phyloP scores from a whole-genome alignment of 2,797 vertebrate species.

The Semotilus atromaculatus region DNA sequence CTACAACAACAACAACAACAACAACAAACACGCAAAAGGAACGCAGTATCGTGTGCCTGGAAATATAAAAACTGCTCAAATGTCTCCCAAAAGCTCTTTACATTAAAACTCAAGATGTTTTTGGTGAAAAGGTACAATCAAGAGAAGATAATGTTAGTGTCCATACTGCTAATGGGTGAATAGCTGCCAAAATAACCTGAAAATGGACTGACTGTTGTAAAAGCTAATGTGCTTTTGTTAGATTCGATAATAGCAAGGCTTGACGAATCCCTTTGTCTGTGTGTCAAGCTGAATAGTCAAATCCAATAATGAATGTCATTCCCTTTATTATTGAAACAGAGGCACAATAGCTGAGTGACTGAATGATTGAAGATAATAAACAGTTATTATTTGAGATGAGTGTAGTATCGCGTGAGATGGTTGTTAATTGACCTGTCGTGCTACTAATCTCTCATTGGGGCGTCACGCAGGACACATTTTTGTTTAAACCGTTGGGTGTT shows the following conservation, averaged over 20 bases:
- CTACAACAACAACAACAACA: not conserved
- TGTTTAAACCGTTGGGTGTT: not conserved
- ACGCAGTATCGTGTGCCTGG: not conserved
- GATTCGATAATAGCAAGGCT: conserved; percentile 48
- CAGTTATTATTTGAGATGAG: conserved; percentile 50
- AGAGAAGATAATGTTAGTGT: not conserved
- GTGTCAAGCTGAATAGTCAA: conserved; percentile 53
- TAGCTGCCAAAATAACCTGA: conserved; percentile 37
- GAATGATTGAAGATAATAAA: conserved; percentile 50
- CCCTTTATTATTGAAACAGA: conserved; percentile 49
- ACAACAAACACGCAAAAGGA: not conserved
- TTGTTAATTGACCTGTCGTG: conserved; percentile 45
- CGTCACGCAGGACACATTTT: conserved; percentile 13
- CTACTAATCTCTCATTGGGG: conserved; percentile 31
- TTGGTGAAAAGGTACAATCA: not conserved
- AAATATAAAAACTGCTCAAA: not conserved
- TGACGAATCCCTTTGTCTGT: conserved; percentile 43
- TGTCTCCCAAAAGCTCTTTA: not conserved
- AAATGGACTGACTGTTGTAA: conserved; percentile 31
- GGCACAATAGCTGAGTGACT: conserved; percentile 45
- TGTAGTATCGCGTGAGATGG: conserved; percentile 39
- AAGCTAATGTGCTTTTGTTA: conserved; percentile 48
- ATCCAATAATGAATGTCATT: conserved; percentile 53
- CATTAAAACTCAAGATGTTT: not conserved
- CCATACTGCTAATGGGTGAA: conserved; percentile 9